phyloP scores from a whole-genome alignment of 2,797 vertebrate genomes.

The Ambastaia sidthimunki region DNA sequence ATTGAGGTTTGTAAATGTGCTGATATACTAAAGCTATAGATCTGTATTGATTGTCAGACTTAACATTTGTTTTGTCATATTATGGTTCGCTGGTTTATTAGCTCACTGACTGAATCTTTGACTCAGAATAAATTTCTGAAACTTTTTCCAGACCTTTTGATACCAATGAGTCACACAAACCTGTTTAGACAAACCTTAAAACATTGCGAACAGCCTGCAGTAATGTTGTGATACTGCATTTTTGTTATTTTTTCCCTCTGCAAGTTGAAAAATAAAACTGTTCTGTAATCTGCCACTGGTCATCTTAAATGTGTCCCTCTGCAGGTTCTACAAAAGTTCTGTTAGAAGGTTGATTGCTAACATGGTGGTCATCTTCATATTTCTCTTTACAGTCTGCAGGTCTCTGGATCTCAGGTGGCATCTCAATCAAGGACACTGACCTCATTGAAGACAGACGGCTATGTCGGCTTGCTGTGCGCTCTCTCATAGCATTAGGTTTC shows the following conservation, averaged over 20 bases:
- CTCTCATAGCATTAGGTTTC: conserved; percentile 60
- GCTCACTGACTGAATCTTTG: conserved; percentile 1
- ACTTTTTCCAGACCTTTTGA: conserved; percentile 8
- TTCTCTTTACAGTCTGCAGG: neutral
- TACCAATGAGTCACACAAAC: conserved; percentile 21
- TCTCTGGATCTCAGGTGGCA: conserved; percentile 33
- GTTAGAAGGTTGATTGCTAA: neutral
- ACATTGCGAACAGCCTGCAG: neutral
- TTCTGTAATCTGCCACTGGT: neutral
- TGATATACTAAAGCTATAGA: conserved; percentile 14
- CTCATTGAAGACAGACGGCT: conserved; percentile 56
- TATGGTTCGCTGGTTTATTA: neutral
- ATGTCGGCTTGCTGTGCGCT: conserved; percentile 52
- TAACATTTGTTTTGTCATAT: neutral
- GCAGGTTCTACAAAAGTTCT: conserved; percentile 13
- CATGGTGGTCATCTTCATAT: conserved; percentile 32
- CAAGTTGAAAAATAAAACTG: neutral
- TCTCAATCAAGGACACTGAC: conserved; percentile 54
- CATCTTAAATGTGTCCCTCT: neutral
- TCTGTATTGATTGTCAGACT: conserved; percentile 31
- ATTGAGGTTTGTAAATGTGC: conserved; percentile 9
- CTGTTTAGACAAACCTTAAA: neutral
- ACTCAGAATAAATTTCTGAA: neutral
- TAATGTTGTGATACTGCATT: neutral
- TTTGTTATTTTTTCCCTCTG: neutral